phyloP scores from a whole-genome alignment of 1,140 invertebrate genomes.

The Drosophila miranda region DNA sequence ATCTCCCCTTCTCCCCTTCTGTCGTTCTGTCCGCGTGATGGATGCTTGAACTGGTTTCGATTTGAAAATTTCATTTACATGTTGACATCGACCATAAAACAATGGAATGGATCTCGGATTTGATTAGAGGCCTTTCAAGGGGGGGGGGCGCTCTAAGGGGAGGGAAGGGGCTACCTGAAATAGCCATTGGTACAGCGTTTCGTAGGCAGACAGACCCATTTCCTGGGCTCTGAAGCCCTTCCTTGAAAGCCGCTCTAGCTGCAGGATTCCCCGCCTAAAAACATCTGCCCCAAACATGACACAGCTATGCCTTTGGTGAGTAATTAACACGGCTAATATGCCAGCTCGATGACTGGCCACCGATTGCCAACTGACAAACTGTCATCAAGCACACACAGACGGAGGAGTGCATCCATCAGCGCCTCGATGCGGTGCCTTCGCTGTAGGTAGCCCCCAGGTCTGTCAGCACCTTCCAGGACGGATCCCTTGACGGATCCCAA shows the following conservation, averaged over 20 bases:
- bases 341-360: constrained; percentile 16
- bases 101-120: constrained; percentile 6
- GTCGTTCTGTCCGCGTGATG: constrained; percentile 25
- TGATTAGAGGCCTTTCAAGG: not conserved
- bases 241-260: too few relatives aligned
- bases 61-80: constrained; percentile 38
- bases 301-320: constrained; percentile 41
- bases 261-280: not conserved
- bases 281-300: constrained; percentile 43
- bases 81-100: constrained; percentile 18
- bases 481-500: not conserved
- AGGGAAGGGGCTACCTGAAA: too few relatives aligned
- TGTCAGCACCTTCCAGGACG: constrained; percentile 42
- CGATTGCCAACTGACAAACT: constrained; percentile 45
- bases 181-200: too few relatives aligned
- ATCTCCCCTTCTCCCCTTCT: too few relatives aligned
- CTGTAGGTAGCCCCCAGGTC: constrained; percentile 41
- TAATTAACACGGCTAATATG: constrained; percentile 54
- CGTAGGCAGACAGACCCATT: too few relatives aligned
- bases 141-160: too few relatives aligned
- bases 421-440: constrained; percentile 13
- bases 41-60: constrained; percentile 65
- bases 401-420: constrained; percentile 9
- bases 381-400: constrained; percentile 10
- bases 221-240: too few relatives aligned